Evolutionary conservation across 2,888 invertebrate species (phyloP).

Genomic region (Zhengitettix transpicula): DNA sequence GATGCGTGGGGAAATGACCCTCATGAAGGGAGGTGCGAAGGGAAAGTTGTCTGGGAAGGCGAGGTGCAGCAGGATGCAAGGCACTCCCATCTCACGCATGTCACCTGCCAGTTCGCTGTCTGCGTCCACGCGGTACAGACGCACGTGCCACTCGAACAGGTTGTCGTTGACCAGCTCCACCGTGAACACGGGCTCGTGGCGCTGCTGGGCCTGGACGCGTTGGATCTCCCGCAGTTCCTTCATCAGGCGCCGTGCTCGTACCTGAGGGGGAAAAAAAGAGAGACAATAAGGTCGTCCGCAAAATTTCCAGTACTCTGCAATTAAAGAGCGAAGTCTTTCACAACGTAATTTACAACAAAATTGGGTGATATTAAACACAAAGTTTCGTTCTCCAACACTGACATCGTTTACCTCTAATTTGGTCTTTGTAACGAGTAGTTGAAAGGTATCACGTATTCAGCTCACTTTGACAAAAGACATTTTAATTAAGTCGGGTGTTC

Average conservation of each 20-base stretch:
- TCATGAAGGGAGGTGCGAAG: conserved; percentile 70
- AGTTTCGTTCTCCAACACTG: too few species aligned
- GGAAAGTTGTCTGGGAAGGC: conserved; percentile 80
- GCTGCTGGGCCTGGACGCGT: conserved; percentile 44
- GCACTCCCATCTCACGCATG: conserved; percentile 58
- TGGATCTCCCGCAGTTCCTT: conserved; percentile 71
- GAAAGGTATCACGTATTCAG: too few species aligned
- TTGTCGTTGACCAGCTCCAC: conserved; percentile 76
- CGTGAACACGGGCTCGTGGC: conserved; percentile 58
- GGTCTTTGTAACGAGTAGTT: too few species aligned
- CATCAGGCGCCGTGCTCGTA: conserved; percentile 62
- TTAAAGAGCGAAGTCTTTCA: too few species aligned
- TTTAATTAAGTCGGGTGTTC: too few species aligned
- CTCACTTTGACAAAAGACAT: too few species aligned
- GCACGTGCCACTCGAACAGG: conserved; percentile 75
- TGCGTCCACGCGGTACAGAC: conserved; percentile 62
- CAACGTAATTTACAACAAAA: too few species aligned
- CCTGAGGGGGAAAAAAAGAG: too few species aligned
- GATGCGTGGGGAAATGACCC: conserved; percentile 50
- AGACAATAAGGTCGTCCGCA: too few species aligned
- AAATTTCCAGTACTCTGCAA: too few species aligned
- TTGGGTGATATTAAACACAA: too few species aligned
- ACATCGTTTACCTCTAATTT: too few species aligned
- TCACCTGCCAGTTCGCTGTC: conserved; percentile 71
- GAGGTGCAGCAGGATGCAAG: conserved; percentile 59